These are phyloP conservation scores for Nomada fucata DNA, from an alignment of 2,888 invertebrate species.

Conservation along the genomic window DNA sequence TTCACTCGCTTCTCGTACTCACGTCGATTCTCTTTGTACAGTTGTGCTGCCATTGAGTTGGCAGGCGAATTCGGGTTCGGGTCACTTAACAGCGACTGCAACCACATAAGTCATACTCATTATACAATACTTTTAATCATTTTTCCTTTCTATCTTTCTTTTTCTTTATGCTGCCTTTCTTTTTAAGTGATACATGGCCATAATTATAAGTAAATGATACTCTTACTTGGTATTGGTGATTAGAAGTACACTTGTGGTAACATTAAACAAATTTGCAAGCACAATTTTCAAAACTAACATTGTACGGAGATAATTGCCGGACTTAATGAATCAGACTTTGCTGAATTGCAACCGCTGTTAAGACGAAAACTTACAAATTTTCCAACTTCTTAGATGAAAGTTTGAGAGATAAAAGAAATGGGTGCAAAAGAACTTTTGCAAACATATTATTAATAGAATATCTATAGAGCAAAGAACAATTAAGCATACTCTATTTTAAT, in stretches of 20 bases:
- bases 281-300: slow-evolving; percentile 45
- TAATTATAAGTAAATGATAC: slow-evolving; percentile 53
- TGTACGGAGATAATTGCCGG: slow-evolving; percentile 50
- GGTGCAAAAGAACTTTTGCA: slow-evolving; percentile 5
- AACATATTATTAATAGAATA: slow-evolving; percentile 17
- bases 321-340: slow-evolving; percentile 75
- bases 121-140: slow-evolving; percentile 50
- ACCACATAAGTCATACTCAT: slow-evolving; percentile 82
- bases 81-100: slow-evolving; percentile 99
- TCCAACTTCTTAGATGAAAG: slow-evolving; percentile 43
- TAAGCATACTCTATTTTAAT: slow-evolving; percentile 14
- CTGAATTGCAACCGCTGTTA: slow-evolving; percentile 84
- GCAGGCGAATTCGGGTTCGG: slow-evolving; percentile 99
- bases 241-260: slow-evolving; percentile 42
- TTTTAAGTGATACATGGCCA: slow-evolving; percentile 51
- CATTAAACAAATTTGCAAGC: slow-evolving; percentile 54
- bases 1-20: slow-evolving; percentile 99
- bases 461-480: slow-evolving; percentile 21
- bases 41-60: slow-evolving; percentile 99
- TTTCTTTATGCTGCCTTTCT: background rate
- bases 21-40: slow-evolving; percentile 99
- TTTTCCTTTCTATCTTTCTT: no score
- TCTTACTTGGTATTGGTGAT: slow-evolving; percentile 38
- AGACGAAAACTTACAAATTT: slow-evolving; percentile 69
- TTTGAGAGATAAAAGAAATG: background rate